Evolutionary conservation across 2,113 vertebrate species (phyloP).

Genomic region (Progne subis): DNA sequence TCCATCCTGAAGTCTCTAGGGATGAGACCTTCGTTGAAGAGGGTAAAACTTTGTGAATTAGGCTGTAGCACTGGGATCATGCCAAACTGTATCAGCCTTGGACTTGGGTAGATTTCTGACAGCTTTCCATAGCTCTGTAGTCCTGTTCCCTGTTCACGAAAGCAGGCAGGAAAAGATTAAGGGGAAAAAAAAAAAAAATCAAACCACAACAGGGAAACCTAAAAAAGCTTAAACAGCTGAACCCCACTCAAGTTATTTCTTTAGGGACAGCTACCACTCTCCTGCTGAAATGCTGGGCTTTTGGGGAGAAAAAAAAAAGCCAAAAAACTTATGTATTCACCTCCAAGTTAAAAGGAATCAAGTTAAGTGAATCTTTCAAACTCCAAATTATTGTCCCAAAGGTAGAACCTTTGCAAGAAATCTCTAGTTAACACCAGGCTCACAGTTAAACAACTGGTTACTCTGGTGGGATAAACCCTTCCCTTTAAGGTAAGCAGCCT

Average conservation of each 20-base stretch:
- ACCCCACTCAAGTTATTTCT: background rate
- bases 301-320: background rate
- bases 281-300: too few species aligned
- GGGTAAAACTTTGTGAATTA: conserved; percentile 60
- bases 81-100: conserved; percentile 79
- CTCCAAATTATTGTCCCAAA: too few species aligned
- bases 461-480: background rate
- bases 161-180: background rate
- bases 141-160: conserved; percentile 66
- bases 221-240: background rate
- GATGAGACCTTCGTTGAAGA: conserved; percentile 81
- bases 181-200: background rate
- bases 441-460: background rate
- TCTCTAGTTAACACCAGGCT: background rate
- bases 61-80: conserved; percentile 79
- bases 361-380: too few species aligned
- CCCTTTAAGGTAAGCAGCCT: background rate
- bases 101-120: conserved; percentile 56
- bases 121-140: conserved; percentile 76
- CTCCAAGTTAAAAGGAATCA: too few species aligned
- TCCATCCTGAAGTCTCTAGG: conserved; percentile 74
- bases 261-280: background rate
- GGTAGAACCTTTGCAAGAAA: background rate
- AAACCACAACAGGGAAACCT: background rate
- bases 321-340: too few species aligned